Base-by-base conservation (phyloP, 2,888 invertebrate genomes). In the Polylopha cassiicola region DNA sequence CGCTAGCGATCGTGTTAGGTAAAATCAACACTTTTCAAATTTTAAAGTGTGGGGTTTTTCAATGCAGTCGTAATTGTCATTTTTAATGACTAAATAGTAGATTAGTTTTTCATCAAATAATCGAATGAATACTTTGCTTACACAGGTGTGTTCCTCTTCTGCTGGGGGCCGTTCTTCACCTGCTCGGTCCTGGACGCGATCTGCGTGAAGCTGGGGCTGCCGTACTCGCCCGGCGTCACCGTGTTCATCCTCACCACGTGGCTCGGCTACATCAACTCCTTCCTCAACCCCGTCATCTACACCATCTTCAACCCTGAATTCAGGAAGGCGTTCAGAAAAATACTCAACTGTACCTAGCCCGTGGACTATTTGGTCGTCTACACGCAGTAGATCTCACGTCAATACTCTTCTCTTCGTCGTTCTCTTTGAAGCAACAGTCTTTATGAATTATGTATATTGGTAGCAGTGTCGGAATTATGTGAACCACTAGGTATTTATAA, bases 161-260 rank as follows among this genome's bases (percentile, higher is more conserved):
- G 99, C 82, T 99, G 99, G 99, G 94, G 97, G 46, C 99, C 99
- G 20, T 99, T 99, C 88, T 99, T 99, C 89, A 95, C 97, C 1
- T 97, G 98, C 86, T 98, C 97, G 80, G 96, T 98, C 51, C 90
- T 98, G 87, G 98, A 97, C 70, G 99, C 98, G 5, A 91, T 99
- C 73, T 98, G 98, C 87, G 93, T 93, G 59, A 95, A 97, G 77
- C 85, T 94, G 57, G 89, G 89, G 32, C 87, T 89, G 55, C 88
- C 91, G 49, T 95, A 94, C 73, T 91, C 92, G 49, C 94, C 96
- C 0, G 92, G 96, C 13, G 89, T 97, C 53, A 92, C 94, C 11
- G 93, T 93, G 31, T 99, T 99, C 80, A 93, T 98, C 65, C 87
- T 97, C 50, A 97, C 97, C 51, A 97, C 98, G 15, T 99, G 99